phyloP scores from a whole-genome alignment of 2,888 invertebrate species.

The Cheilosia vernalis region DNA sequence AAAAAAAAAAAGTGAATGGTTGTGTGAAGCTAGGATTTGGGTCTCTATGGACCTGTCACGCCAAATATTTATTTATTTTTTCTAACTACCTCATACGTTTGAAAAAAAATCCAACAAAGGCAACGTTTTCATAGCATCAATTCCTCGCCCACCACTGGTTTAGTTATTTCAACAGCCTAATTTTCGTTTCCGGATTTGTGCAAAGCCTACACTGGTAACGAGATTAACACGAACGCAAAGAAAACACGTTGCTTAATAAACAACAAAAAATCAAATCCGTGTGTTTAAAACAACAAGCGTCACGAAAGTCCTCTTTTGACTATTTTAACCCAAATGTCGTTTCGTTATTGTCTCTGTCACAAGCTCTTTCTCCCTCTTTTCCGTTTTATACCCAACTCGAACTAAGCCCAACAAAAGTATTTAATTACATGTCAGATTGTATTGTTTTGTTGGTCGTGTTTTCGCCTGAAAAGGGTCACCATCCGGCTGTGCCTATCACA shows the following conservation, averaged over 20 bases:
- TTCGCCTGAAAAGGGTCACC: constrained; percentile 55
- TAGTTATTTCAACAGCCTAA: too few relatives aligned
- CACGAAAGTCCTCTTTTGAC: constrained; percentile 20
- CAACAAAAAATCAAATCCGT: constrained; percentile 3
- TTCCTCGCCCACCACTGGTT: too few relatives aligned
- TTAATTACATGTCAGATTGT: constrained; percentile 50
- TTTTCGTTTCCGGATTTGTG: not conserved
- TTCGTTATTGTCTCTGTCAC: not conserved
- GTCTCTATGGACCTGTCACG: too few relatives aligned
- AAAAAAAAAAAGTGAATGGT: too few relatives aligned
- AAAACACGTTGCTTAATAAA: not conserved
- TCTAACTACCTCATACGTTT: too few relatives aligned
- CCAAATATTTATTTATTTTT: too few relatives aligned
- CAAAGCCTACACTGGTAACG: not conserved
- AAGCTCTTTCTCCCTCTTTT: not conserved
- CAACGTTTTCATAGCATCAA: too few relatives aligned
- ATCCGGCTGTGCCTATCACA: constrained; percentile 28
- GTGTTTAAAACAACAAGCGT: constrained; percentile 21
- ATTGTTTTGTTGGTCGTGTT: constrained; percentile 22
- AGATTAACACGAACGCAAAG: not conserved
- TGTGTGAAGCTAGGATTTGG: too few relatives aligned
- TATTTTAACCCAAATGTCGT: constrained; percentile 19
- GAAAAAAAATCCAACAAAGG: too few relatives aligned
- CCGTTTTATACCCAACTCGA: not conserved
- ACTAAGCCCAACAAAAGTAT: constrained; percentile 33